Conservation (phyloP, 2,888 invertebrate genomes). For the Mellilla xanthometata region DNA sequence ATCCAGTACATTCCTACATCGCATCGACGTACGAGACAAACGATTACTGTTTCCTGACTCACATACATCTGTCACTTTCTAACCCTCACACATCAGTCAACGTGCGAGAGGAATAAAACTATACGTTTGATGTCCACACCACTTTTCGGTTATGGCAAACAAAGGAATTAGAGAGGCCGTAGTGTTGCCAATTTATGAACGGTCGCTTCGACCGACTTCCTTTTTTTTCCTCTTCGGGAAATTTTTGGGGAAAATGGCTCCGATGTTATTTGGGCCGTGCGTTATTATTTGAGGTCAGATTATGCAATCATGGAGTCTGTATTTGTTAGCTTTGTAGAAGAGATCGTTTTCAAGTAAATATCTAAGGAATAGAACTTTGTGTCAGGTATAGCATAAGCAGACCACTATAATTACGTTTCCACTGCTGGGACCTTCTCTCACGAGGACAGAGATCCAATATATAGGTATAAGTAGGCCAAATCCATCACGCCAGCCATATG, state of each 20-base stretch:
- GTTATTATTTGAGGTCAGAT: background rate
- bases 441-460: too few species aligned
- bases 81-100: constrained; percentile 59
- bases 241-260: constrained; percentile 50
- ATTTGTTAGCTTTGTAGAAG: too few species aligned
- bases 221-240: constrained; percentile 48
- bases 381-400: too few species aligned
- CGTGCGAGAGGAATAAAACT: constrained; percentile 70
- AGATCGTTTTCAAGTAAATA: too few species aligned
- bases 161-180: constrained; percentile 72
- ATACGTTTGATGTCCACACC: constrained; percentile 58
- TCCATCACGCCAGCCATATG: too few species aligned
- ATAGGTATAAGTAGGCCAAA: too few species aligned
- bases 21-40: constrained; percentile 46
- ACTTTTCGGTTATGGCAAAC: constrained; percentile 76
- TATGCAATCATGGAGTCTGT: too few species aligned
- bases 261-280: constrained; percentile 45
- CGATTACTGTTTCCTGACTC: constrained; percentile 45
- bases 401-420: too few species aligned
- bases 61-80: constrained; percentile 67
- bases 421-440: too few species aligned
- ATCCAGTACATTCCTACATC: constrained; percentile 45
- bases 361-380: too few species aligned
- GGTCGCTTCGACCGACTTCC: constrained; percentile 66
- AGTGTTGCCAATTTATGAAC: constrained; percentile 68